Percentiles rank a stretch among this genome's conserved stretches.
Evolutionary conservation across 1,140 invertebrate genomes (phyloP).

Genomic region (Choristoneura fumiferana): DNA sequence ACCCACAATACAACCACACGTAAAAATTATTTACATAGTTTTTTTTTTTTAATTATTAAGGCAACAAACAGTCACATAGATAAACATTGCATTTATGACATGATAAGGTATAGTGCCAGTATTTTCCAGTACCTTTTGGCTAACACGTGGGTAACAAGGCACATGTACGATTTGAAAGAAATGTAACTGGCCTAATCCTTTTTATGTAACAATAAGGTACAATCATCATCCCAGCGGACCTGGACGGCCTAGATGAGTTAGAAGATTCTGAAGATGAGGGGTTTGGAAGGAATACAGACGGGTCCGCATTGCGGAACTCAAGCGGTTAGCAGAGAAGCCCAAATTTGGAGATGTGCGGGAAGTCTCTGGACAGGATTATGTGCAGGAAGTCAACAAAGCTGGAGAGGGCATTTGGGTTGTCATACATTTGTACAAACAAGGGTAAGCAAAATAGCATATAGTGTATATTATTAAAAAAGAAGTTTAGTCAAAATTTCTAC

Average conservation of each 20-base stretch:
- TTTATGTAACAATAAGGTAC: no score
- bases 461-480: no score
- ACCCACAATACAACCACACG: neutral
- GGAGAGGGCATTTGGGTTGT: slow-evolving; percentile 96
- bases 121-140: no score
- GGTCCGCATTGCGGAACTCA: slow-evolving; percentile 93
- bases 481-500: no score
- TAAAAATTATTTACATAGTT: slow-evolving; percentile 8
- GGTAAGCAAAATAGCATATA: slow-evolving; percentile 79
- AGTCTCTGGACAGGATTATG: slow-evolving; percentile 95
- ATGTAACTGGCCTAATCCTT: no score
- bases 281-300: slow-evolving; percentile 89
- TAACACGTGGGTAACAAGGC: no score
- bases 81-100: no score
- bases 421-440: slow-evolving; percentile 95
- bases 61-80: no score
- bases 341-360: slow-evolving; percentile 92
- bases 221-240: slow-evolving; percentile 74
- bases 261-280: slow-evolving; percentile 97
- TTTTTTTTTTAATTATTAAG: neutral
- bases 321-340: slow-evolving; percentile 83
- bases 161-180: no score
- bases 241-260: slow-evolving; percentile 94
- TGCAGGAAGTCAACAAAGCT: slow-evolving; percentile 95
- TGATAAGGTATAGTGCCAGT: no score